These are phyloP conservation scores for Catamblyrhynchus diadema DNA, from an alignment of 2,797 vertebrate species.

Conservation along the genomic window DNA sequence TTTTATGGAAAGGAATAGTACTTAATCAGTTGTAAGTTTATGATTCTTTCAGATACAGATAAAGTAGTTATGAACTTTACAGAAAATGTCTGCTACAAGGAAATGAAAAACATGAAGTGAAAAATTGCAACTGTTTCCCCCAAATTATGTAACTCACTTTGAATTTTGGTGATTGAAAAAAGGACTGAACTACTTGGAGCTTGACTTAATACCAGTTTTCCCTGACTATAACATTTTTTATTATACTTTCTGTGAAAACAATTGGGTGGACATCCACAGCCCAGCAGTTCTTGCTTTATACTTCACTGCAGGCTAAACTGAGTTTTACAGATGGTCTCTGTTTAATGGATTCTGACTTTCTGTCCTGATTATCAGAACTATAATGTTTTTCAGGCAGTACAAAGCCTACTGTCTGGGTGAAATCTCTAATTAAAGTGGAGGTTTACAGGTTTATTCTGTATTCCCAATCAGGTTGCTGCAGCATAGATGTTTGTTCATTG, in stretches of 20 bases:
- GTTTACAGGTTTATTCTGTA: neutral
- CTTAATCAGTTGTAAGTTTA: neutral
- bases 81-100: neutral
- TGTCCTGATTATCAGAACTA: neutral
- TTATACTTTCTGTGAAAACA: neutral
- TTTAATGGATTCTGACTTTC: neutral
- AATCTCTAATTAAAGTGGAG: neutral
- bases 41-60: neutral
- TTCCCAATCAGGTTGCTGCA: neutral
- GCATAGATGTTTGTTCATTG: neutral
- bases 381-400: neutral
- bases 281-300: neutral
- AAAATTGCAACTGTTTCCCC: neutral
- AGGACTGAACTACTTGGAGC: neutral
- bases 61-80: neutral
- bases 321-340: neutral
- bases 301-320: neutral
- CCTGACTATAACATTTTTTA: neutral
- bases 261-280: neutral
- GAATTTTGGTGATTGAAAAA: neutral
- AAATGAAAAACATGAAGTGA: neutral
- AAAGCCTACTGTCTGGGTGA: neutral
- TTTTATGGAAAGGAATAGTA: neutral
- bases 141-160: neutral
- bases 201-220: neutral